A percentile compares a stretch with the other conserved stretches of the same genome.
These are phyloP conservation scores for Eupristina koningsbergeri DNA, from an alignment of 1,140 invertebrate species.

Conservation along the genomic window DNA sequence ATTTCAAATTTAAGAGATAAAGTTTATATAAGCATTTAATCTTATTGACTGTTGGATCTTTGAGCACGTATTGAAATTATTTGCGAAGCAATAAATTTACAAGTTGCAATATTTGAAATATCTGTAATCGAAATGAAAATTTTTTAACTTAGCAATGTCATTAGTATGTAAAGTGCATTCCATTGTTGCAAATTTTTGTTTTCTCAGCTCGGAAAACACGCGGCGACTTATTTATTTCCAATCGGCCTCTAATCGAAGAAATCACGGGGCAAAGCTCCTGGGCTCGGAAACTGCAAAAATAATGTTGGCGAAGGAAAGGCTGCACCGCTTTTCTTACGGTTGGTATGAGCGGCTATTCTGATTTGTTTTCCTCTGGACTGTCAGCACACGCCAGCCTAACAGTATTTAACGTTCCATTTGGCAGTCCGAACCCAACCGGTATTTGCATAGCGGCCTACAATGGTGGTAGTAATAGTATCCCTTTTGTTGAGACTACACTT, in stretches of 20 bases:
- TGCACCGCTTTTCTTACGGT: background rate
- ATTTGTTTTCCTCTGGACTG: slow-evolving; percentile 27
- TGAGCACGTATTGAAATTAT: background rate
- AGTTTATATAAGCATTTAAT: background rate
- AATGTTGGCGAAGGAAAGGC: background rate
- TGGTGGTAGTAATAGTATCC: slow-evolving; percentile 16
- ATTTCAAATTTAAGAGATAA: background rate
- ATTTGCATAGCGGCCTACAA: slow-evolving; percentile 65
- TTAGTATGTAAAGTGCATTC: background rate
- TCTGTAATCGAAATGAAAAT: background rate
- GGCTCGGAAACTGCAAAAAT: background rate
- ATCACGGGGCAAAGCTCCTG: too few relatives aligned
- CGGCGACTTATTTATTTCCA: background rate
- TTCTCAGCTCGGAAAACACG: background rate
- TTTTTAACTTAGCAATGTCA: background rate
- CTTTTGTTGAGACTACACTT: slow-evolving; percentile 49
- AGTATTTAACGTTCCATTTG: slow-evolving; percentile 45
- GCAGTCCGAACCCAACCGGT: slow-evolving; percentile 44
- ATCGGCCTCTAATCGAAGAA: background rate
- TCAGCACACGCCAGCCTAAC: slow-evolving; percentile 22
- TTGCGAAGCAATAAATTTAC: background rate
- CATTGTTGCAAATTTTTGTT: background rate
- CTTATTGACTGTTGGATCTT: background rate
- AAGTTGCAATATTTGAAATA: background rate
- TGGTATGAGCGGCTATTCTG: background rate